A percentile compares a stretch with the other conserved stretches of the same genome.
Evolutionary conservation across 2,888 invertebrate genomes (phyloP).

Genomic region (Calephelis perditalis): DNA sequence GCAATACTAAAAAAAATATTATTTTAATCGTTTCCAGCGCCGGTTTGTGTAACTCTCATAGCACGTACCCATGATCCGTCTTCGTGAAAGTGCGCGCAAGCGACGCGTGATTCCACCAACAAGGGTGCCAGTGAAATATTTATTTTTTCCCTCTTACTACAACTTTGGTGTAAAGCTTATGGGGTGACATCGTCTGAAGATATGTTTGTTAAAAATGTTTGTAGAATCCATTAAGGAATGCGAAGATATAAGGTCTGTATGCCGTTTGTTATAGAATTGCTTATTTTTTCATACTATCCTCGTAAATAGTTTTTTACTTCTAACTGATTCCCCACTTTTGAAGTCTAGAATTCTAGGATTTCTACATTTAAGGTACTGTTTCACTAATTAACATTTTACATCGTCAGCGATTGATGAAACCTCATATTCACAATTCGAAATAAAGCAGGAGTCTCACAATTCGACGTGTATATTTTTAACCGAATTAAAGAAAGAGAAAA

Average conservation of each 20-base stretch:
- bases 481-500: no score
- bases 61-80: slow-evolving; percentile 65
- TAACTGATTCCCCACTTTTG: no score
- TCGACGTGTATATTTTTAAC: no score
- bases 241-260: not conserved
- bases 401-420: no score
- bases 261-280: not conserved
- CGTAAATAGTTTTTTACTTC: no score
- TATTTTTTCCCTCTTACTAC: slow-evolving; percentile 57
- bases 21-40: slow-evolving; percentile 32
- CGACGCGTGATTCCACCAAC: slow-evolving; percentile 74
- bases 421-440: no score
- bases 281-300: no score
- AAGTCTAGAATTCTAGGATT: no score
- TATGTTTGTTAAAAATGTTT: slow-evolving; percentile 19
- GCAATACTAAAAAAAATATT: not conserved
- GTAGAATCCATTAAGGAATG: slow-evolving; percentile 1
- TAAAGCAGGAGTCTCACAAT: no score
- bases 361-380: no score
- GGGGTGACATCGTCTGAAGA: slow-evolving; percentile 37
- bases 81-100: slow-evolving; percentile 66
- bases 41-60: slow-evolving; percentile 38
- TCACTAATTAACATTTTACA: no score
- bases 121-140: slow-evolving; percentile 61
- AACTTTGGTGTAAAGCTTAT: slow-evolving; percentile 60